Evolutionary conservation across 2,797 vertebrate genomes (phyloP).

Genomic region (Helostoma temminkii): DNA sequence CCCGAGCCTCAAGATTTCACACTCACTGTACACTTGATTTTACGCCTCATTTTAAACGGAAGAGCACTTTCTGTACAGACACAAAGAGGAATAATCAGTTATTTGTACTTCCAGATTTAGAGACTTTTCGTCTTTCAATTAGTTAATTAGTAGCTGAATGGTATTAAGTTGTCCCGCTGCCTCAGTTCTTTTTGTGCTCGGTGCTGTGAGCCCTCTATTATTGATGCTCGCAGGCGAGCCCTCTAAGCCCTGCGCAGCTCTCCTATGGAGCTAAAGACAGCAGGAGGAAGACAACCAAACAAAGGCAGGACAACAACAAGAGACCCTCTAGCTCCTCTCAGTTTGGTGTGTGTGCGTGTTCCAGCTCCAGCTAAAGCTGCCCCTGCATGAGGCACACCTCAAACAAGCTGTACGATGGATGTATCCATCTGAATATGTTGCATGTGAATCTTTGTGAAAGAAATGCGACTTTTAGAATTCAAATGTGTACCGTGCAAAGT

Average conservation of each 20-base stretch:
- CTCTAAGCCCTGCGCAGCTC: conserved; percentile 49
- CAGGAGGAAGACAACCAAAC: conserved; percentile 70
- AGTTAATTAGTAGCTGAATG: conserved; percentile 77
- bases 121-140: conserved; percentile 71
- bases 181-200: conserved; percentile 43
- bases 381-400: not conserved
- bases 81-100: conserved; percentile 58
- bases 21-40: conserved; percentile 70
- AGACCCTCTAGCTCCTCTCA: conserved; percentile 44
- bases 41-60: conserved; percentile 63
- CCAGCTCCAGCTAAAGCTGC: conserved; percentile 51
- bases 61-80: conserved; percentile 43
- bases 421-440: not conserved
- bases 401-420: not conserved
- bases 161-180: conserved; percentile 72
- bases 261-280: conserved; percentile 62
- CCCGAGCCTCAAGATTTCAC: conserved; percentile 60
- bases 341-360: conserved; percentile 42
- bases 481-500: too few relatives aligned
- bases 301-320: conserved; percentile 63
- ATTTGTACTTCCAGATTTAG: conserved; percentile 64
- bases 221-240: conserved; percentile 68
- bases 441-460: too few relatives aligned
- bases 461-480: too few relatives aligned
- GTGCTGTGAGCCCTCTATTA: conserved; percentile 66